Base-by-base conservation (phyloP, 2,113 vertebrate species). In the Toxotes chatareus region DNA sequence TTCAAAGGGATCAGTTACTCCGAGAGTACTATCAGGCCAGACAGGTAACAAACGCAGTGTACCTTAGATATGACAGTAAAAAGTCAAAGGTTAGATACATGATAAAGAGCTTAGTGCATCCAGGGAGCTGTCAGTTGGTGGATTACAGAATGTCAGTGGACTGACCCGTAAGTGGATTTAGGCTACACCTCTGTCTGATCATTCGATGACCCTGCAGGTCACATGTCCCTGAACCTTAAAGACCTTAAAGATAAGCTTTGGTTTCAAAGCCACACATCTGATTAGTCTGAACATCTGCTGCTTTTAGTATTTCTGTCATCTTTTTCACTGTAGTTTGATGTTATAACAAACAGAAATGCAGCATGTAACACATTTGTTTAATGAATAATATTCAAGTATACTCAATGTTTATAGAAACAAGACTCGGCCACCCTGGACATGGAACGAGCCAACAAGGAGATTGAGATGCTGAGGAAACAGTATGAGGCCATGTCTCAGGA, bases 401-500 rank as follows among this genome's bases (percentile, higher is more conserved):
- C 27, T 71, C 23, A 38, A 42, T 77, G 38, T 83, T 59, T 32
- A 65, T 60, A 99, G 98, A 98, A 99, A 93, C 98, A 99, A 96
- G 98, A 99, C 93, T 97, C 97, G 0, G 97, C 97, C 82, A 97
- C 97, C 4, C 65, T 99, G 86, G 98, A 99, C 73, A 97, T 98
- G 61, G 98, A 99, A 91, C 96, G 97, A 92, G 97, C 98, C 87
- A 98, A 96, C 91, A 99, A 98, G 85, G 98, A 99, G 93, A 99
- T 99, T 0, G 98, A 99, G 85, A 94, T 97, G 94, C 96, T 99
- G 82, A 95, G 97, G 87, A 99, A 99, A 78, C 98, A 99, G 38
- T 98, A 97, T 31, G 97, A 98, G 84, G 97, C 97, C 27, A 96
- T 99, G 96, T 97, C 97, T 68, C 97, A 98, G 92, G 98, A 99